Percentiles rank a stretch among this genome's conserved stretches.
These are phyloP conservation scores for Ceratina calcarata DNA, from an alignment of 1,140 invertebrate species.

Conservation along the genomic window DNA sequence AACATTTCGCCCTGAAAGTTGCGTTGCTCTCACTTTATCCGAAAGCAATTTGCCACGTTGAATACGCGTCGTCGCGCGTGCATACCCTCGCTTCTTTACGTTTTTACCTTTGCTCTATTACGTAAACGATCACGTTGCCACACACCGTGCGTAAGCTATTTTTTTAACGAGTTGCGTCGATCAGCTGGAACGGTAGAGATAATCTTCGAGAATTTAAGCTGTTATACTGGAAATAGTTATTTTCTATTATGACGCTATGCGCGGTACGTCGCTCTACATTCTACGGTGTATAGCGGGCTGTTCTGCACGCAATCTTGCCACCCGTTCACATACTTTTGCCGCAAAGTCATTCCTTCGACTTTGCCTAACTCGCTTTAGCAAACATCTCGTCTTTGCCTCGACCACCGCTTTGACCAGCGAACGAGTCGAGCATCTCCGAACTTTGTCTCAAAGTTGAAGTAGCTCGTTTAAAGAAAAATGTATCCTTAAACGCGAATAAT, in stretches of 20 bases:
- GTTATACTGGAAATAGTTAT: no score
- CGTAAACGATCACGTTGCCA: conserved; percentile 20
- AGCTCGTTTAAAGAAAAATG: no score
- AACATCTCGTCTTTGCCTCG: background rate
- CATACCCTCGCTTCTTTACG: background rate
- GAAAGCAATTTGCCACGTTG: background rate
- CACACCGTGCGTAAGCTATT: background rate
- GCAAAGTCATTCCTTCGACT: background rate
- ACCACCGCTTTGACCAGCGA: no score
- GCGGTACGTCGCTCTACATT: conserved; percentile 12
- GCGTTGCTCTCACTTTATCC: background rate
- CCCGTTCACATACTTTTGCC: background rate
- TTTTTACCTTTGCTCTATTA: conserved; percentile 3
- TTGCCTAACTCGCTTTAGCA: conserved; percentile 4
- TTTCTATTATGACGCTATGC: conserved; percentile 10
- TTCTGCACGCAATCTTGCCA: conserved; percentile 16
- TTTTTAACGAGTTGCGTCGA: background rate
- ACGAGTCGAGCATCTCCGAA: no score
- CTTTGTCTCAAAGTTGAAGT: no score
- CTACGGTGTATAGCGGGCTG: background rate
- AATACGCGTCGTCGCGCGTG: background rate
- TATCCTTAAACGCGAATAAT: no score
- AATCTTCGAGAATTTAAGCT: no score
- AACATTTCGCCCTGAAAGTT: background rate
- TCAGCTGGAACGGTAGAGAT: background rate